Conservation (phyloP, 2,113 vertebrate genomes). For the Esox niger region DNA sequence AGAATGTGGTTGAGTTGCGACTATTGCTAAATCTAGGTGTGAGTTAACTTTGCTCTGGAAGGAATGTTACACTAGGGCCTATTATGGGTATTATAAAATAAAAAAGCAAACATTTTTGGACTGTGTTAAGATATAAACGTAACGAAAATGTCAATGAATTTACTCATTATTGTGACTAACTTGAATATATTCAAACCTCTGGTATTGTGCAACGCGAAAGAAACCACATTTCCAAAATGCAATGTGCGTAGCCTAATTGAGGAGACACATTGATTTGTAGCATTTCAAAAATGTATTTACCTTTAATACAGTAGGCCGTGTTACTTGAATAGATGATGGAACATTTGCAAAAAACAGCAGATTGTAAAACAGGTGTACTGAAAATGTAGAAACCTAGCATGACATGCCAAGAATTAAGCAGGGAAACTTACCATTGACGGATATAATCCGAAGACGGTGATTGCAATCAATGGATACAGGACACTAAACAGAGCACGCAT, state of each 20-base stretch:
- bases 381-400: background rate
- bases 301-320: background rate
- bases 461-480: conserved; percentile 79
- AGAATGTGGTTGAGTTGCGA: too few species aligned
- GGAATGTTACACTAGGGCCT: too few species aligned
- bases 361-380: background rate
- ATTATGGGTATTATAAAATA: too few species aligned
- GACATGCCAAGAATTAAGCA: background rate
- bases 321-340: background rate
- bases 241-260: background rate
- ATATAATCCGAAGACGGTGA: conserved; percentile 81
- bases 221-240: background rate
- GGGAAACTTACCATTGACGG: conserved; percentile 84
- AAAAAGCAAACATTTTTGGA: too few species aligned
- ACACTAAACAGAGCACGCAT: conserved; percentile 82
- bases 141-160: too few species aligned
- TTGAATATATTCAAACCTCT: too few species aligned
- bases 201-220: background rate
- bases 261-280: background rate
- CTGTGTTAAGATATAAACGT: too few species aligned
- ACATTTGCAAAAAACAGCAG: background rate
- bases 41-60: too few species aligned
- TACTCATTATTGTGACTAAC: too few species aligned
- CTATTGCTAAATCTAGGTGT: too few species aligned
- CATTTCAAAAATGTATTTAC: background rate